phyloP scores from a whole-genome alignment of 2,888 invertebrate genomes.

The Netelia virgata region DNA sequence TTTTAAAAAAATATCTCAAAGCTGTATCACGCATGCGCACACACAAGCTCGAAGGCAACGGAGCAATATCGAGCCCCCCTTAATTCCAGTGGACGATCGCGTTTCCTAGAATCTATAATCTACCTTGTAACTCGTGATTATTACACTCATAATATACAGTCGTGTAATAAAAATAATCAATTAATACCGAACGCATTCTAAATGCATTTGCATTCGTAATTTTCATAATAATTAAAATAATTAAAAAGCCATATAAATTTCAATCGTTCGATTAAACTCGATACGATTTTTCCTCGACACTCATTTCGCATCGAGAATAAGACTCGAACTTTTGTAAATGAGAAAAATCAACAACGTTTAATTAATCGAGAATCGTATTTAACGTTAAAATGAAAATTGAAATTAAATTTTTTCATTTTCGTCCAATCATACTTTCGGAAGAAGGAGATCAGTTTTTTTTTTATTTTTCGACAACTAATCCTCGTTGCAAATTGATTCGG shows the following conservation, averaged over 20 bases:
- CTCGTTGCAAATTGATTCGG: too few species aligned
- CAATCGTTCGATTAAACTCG: not conserved
- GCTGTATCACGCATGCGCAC: constrained; percentile 13
- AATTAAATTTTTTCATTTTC: too few species aligned
- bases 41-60: constrained; percentile 11
- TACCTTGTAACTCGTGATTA: constrained; percentile 43
- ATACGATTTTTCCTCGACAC: not conserved
- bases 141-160: constrained; percentile 21
- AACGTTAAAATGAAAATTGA: too few species aligned
- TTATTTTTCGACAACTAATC: too few species aligned
- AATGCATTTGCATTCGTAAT: constrained; percentile 3
- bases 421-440: too few species aligned
- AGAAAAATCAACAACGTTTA: too few species aligned
- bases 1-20: constrained; percentile 27
- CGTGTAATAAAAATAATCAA: constrained; percentile 30
- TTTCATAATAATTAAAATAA: not conserved
- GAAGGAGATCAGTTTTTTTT: too few species aligned
- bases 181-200: constrained; percentile 10
- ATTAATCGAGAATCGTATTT: too few species aligned
- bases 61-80: constrained; percentile 48
- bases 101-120: constrained; percentile 63
- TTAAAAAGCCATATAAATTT: constrained; percentile 5
- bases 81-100: constrained; percentile 61
- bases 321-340: not conserved
- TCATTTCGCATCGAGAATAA: constrained; percentile 2